Base-by-base conservation (phyloP, 1,140 invertebrate species). In the Venustaconcha ellipsiformis region DNA sequence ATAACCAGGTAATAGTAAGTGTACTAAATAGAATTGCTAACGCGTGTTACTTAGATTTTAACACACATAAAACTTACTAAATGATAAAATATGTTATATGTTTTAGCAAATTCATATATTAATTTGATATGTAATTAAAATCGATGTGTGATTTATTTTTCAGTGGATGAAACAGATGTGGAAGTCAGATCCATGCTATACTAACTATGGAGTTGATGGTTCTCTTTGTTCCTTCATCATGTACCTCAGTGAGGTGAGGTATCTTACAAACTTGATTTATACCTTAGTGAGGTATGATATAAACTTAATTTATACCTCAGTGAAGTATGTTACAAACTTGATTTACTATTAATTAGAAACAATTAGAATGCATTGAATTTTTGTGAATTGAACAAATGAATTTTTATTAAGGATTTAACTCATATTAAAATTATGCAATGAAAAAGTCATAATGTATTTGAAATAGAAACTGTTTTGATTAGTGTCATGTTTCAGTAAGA, bases 231-330 rank as follows among this genome's bases (percentile, higher is more conserved):
- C 89, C 12, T 87, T 89, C 76, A 83, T 90, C 12, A 85, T 87
- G 83, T 91, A 90, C 70, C 78, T 91, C 3, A 90, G 90, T 82
- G 87, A 90, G 82, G 90, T 82, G 86, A 90, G 82, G 88, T 89
- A 70, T 80, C 86, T 71, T 68, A 8, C n/a, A 63, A 26, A 17
- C 14, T 18, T 48, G 26, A 30, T 30, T 30, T 30, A 30, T 91
- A 90, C 70, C 78, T 91, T 1, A 90, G 90, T 82, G 87, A 90
- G 82, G 88, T 89, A 70, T 80, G 87, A 71, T 68, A 8, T 13
- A 63, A 26, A 17, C 14, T 18, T 48, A 2, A 30, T 30, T 30
- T 87, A 82, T 91, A 90, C 70, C 78, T 91, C 3, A 90, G 90
- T 82, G 87, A 90, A 82, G 88, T 89, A 70, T 80, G 87, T 71